Conservation (phyloP, 2,888 invertebrate species). For the Erebia palarica region DNA sequence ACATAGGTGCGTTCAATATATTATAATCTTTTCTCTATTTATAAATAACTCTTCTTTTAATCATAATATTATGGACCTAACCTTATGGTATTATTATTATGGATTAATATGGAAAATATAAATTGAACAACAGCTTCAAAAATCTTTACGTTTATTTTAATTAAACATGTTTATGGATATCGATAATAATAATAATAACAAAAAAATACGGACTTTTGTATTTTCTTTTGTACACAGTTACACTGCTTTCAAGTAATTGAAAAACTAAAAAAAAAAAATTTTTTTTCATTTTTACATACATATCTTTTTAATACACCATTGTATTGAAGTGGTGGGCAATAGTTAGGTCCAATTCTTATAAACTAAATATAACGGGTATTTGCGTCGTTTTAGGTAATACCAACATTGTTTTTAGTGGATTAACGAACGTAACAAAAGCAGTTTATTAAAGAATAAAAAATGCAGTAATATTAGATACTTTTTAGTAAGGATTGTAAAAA, state of each 20-base stretch:
- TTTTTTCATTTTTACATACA: too few species aligned
- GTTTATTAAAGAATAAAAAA: too few species aligned
- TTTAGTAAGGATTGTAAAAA: too few species aligned
- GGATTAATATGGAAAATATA: constrained; percentile 23
- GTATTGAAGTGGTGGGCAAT: not conserved
- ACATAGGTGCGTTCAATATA: constrained; percentile 59
- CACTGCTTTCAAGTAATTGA: too few species aligned
- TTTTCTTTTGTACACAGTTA: too few species aligned
- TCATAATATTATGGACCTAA: constrained; percentile 41
- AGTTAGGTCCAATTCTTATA: constrained; percentile 35
- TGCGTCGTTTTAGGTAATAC: constrained; percentile 21
- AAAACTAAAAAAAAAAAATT: too few species aligned
- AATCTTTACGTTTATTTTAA: not conserved
- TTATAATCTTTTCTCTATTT: constrained; percentile 56
- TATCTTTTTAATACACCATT: not conserved
- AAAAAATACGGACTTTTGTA: too few species aligned
- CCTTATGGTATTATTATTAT: constrained; percentile 11
- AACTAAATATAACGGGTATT: constrained; percentile 20
- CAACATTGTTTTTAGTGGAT: not conserved
- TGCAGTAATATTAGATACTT: too few species aligned
- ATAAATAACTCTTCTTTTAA: constrained; percentile 54
- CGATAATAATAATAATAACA: not conserved
- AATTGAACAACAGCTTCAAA: not conserved
- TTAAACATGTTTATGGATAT: not conserved
- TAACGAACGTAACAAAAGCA: too few species aligned